Evolutionary conservation across 2,113 vertebrate species (phyloP).

Genomic region (Nannospalax galili): DNA sequence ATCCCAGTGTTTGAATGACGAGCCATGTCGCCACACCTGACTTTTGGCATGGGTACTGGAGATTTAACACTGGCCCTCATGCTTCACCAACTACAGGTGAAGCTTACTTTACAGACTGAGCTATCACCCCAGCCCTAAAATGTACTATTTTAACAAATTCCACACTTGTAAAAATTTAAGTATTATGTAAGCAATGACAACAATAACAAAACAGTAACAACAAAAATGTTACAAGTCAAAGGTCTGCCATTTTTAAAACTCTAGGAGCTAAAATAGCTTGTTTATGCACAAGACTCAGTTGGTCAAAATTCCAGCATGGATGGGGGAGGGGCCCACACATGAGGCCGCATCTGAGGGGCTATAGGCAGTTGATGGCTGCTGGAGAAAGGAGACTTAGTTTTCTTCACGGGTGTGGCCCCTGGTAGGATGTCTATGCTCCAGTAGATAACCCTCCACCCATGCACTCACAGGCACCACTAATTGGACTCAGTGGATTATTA

Average conservation of each 20-base stretch:
- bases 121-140: not conserved
- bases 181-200: conserved; percentile 10
- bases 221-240: conserved; percentile 51
- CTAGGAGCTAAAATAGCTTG: conserved; percentile 20
- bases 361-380: too few relatives aligned
- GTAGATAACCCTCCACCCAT: too few relatives aligned
- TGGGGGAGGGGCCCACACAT: not conserved
- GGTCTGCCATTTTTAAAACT: not conserved
- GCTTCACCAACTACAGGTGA: too few relatives aligned
- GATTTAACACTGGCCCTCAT: not conserved
- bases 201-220: not conserved
- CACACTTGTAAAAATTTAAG: conserved; percentile 32
- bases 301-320: not conserved
- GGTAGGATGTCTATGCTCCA: not conserved
- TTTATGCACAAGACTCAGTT: not conserved
- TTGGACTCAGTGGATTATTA: not conserved
- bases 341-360: not conserved
- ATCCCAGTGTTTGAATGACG: not conserved
- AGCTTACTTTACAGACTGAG: not conserved
- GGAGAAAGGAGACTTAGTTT: not conserved
- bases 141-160: conserved; percentile 30
- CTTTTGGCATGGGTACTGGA: not conserved
- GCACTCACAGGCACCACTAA: not conserved
- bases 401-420: not conserved
- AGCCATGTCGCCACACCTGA: not conserved